A percentile compares a stretch with the other conserved stretches of the same genome.
phyloP scores from a whole-genome alignment of 2,888 invertebrate species.

The Cynaeus angustus region DNA sequence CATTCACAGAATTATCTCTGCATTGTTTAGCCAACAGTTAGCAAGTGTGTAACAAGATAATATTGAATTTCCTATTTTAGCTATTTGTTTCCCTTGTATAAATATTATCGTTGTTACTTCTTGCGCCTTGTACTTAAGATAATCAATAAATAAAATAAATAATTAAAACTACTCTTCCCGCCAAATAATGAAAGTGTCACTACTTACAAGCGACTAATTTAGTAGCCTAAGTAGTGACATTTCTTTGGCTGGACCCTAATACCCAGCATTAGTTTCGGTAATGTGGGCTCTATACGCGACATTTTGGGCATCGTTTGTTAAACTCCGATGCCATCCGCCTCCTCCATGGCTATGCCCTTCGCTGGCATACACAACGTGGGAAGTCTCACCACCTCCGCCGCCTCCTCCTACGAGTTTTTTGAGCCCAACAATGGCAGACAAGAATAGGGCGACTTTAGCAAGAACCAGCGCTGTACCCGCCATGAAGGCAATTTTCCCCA shows the following conservation, averaged over 20 bases:
- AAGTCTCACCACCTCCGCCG: slow-evolving; percentile 71
- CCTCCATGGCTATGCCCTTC: slow-evolving; percentile 58
- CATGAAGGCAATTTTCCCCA: slow-evolving; percentile 80
- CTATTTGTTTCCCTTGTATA: neutral
- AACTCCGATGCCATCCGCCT: slow-evolving; percentile 70
- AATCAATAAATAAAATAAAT: slow-evolving; percentile 13
- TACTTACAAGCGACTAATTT: slow-evolving; percentile 11
- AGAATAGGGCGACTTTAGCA: slow-evolving; percentile 78
- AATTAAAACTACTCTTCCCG: slow-evolving; percentile 11
- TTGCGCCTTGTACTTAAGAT: slow-evolving; percentile 6
- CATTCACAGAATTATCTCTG: neutral
- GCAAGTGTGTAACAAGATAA: slow-evolving; percentile 7
- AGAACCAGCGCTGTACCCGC: slow-evolving; percentile 80
- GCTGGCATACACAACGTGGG: slow-evolving; percentile 74
- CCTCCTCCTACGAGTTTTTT: slow-evolving; percentile 76
- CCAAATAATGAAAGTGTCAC: slow-evolving; percentile 1
- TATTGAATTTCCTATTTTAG: neutral
- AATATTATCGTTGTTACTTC: neutral
- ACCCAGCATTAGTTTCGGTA: slow-evolving; percentile 35
- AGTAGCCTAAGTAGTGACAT: slow-evolving; percentile 1
- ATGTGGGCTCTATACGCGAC: slow-evolving; percentile 59
- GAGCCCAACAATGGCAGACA: slow-evolving; percentile 77
- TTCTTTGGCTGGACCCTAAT: slow-evolving; percentile 17
- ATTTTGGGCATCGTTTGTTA: slow-evolving; percentile 53
- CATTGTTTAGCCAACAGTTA: neutral